These are phyloP conservation scores for Pristionchus mayeri DNA, from an alignment of 2,888 invertebrate species.

Conservation along the genomic window DNA sequence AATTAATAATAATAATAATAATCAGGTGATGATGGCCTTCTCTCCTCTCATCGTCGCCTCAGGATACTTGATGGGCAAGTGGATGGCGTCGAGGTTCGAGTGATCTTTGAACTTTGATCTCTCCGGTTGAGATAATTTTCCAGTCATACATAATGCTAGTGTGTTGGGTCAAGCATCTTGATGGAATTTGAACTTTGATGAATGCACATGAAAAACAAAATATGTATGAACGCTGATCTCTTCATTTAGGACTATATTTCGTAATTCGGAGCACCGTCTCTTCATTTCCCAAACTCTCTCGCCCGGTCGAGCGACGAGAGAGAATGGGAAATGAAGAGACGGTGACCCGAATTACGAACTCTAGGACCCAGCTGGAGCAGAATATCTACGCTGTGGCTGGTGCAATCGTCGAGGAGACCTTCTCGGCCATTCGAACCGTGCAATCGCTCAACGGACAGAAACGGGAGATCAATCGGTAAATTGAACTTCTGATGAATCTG, in stretches of 20 bases:
- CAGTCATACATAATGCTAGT: no score
- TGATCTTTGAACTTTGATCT: neutral
- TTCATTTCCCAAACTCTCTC: no score
- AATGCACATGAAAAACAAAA: no score
- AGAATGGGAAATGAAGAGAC: no score
- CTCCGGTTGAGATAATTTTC: no score
- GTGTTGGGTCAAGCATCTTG: neutral
- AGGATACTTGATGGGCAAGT: slow-evolving; percentile 77
- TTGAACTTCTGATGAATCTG: no score
- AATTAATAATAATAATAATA: no score
- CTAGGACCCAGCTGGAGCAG: slow-evolving; percentile 77
- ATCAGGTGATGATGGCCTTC: slow-evolving; percentile 78
- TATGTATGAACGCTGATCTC: no score
- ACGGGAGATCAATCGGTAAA: slow-evolving; percentile 75
- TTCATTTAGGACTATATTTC: no score
- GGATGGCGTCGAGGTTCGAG: slow-evolving; percentile 64
- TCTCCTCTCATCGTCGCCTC: slow-evolving; percentile 79
- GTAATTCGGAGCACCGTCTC: no score
- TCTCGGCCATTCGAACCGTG: slow-evolving; percentile 76
- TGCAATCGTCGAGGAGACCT: slow-evolving; percentile 76
- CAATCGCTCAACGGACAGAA: slow-evolving; percentile 76
- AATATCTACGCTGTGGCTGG: slow-evolving; percentile 76
- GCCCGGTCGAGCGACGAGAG: no score
- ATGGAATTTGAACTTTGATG: neutral
- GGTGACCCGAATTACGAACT: no score